A percentile compares a stretch with the other conserved stretches of the same genome.
Evolutionary conservation across 2,797 vertebrate genomes (phyloP).

Genomic region (Spondyliosoma cantharus): DNA sequence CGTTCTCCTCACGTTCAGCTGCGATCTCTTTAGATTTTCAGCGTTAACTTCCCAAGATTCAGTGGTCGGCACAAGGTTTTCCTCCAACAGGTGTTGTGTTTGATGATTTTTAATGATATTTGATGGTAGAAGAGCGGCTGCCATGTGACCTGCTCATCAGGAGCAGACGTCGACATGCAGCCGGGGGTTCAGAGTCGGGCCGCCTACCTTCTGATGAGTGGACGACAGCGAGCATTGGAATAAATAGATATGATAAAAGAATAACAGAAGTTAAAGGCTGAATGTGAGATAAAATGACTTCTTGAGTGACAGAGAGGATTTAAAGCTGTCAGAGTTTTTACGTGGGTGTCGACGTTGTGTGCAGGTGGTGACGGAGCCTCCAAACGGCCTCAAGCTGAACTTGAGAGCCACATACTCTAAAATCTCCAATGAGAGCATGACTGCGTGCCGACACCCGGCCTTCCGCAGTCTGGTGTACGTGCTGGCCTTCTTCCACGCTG

Average conservation of each 20-base stretch:
- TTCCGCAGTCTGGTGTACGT: slow-evolving; percentile 92
- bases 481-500: slow-evolving; percentile 95
- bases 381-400: slow-evolving; percentile 95
- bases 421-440: slow-evolving; percentile 86
- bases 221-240: background rate
- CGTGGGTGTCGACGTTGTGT: background rate
- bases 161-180: too few species aligned
- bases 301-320: background rate
- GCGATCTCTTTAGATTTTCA: background rate
- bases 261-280: background rate
- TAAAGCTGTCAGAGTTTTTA: too few species aligned
- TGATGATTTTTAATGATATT: background rate
- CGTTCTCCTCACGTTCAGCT: slow-evolving; percentile 3
- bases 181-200: too few species aligned
- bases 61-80: background rate
- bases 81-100: background rate
- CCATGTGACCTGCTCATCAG: too few species aligned
- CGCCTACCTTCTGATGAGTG: too few species aligned
- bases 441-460: slow-evolving; percentile 87
- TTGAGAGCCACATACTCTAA: slow-evolving; percentile 95
- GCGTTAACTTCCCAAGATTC: background rate
- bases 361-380: slow-evolving; percentile 96
- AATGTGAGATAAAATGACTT: background rate
- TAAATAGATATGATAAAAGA: too few species aligned
- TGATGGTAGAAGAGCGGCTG: too few species aligned